Evolutionary conservation across 2,113 vertebrate species (phyloP).

Genomic region (Polypterus bichir): DNA sequence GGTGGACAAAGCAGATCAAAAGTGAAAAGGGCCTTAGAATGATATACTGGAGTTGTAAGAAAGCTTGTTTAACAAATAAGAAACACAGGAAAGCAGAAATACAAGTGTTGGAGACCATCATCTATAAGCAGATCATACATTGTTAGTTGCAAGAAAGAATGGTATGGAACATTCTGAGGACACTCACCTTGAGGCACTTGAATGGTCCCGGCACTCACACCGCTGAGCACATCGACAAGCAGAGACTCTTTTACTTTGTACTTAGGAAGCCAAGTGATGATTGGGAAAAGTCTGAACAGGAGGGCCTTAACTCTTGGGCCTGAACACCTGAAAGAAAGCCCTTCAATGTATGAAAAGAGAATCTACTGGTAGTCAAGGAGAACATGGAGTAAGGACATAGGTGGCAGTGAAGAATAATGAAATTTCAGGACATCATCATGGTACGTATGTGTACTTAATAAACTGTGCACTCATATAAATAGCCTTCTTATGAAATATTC

Average conservation of each 20-base stretch:
- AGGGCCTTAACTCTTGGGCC: slow-evolving; percentile 48
- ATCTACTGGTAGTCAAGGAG: not conserved
- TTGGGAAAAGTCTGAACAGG: slow-evolving; percentile 60
- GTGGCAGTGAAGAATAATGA: not conserved
- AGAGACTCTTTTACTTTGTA: slow-evolving; percentile 71
- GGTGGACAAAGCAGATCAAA: too few relatives aligned
- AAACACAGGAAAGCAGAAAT: too few relatives aligned
- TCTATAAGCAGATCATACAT: too few relatives aligned
- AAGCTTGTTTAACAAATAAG: too few relatives aligned
- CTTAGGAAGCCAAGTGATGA: slow-evolving; percentile 76
- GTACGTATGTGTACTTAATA: too few relatives aligned
- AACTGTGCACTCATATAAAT: too few relatives aligned
- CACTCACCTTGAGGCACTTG: slow-evolving; percentile 79
- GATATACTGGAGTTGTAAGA: too few relatives aligned
- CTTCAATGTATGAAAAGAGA: not conserved
- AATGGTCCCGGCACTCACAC: slow-evolving; percentile 75
- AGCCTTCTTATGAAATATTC: too few relatives aligned
- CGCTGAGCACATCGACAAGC: slow-evolving; percentile 67
- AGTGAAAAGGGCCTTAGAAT: too few relatives aligned
- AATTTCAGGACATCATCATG: too few relatives aligned
- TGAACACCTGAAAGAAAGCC: slow-evolving; percentile 54
- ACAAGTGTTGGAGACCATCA: too few relatives aligned
- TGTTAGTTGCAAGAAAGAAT: too few relatives aligned
- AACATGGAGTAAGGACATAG: not conserved
- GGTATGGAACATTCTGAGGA: not conserved